phyloP scores from a whole-genome alignment of 2,888 invertebrate genomes.

The Zhuqinia jingwanae region DNA sequence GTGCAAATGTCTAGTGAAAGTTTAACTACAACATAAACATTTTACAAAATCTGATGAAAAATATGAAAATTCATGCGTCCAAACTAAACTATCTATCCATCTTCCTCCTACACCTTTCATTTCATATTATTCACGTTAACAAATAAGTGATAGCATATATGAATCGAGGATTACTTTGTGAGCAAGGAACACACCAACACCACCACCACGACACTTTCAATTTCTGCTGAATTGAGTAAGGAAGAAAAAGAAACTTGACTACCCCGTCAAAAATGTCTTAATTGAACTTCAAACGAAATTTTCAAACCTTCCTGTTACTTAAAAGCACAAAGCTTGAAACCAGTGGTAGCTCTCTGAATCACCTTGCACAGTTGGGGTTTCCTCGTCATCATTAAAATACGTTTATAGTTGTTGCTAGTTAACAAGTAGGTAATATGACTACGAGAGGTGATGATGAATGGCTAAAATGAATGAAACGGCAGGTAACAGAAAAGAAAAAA shows the following conservation, averaged over 20 bases:
- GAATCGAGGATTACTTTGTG: too few species aligned
- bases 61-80: slow-evolving; percentile 53
- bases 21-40: too few species aligned
- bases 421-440: slow-evolving; percentile 23
- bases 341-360: too few species aligned
- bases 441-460: slow-evolving; percentile 20
- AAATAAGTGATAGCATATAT: too few species aligned
- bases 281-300: slow-evolving; percentile 57
- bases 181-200: too few species aligned
- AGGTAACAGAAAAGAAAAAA: neutral
- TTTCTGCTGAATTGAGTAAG: slow-evolving; percentile 37
- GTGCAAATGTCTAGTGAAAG: slow-evolving; percentile 36
- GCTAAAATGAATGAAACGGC: slow-evolving; percentile 24
- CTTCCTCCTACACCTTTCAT: slow-evolving; percentile 22
- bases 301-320: slow-evolving; percentile 23
- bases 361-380: slow-evolving; percentile 44
- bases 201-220: slow-evolving; percentile 52
- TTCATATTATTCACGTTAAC: too few species aligned
- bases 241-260: neutral
- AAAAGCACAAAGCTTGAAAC: neutral
- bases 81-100: slow-evolving; percentile 22
- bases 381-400: slow-evolving; percentile 45
- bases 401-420: slow-evolving; percentile 21
- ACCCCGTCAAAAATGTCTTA: slow-evolving; percentile 41
- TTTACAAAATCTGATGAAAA: slow-evolving; percentile 24